Conservation (phyloP, 2,113 vertebrate genomes). For the Bettongia penicillata region DNA sequence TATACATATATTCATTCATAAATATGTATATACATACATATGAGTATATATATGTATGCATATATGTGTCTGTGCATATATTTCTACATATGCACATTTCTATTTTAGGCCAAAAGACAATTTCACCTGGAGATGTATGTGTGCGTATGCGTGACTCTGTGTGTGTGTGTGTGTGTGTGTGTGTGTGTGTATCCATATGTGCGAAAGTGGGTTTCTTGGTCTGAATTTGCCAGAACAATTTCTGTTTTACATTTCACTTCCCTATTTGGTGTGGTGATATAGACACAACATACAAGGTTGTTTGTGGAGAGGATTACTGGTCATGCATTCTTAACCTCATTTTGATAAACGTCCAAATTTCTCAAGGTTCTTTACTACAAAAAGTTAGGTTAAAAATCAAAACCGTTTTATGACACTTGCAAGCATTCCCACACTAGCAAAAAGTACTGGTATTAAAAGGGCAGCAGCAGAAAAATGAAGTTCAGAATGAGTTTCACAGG, state of each 20-base stretch:
- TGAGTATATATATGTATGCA: neutral
- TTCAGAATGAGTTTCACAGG: neutral
- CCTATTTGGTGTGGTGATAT: neutral
- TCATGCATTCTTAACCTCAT: neutral
- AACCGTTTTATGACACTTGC: neutral
- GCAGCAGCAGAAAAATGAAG: neutral
- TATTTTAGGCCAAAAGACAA: neutral
- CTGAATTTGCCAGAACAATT: neutral
- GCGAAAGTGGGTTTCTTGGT: neutral
- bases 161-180: too few species aligned
- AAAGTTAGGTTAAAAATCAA: neutral
- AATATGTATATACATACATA: neutral
- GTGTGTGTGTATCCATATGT: neutral
- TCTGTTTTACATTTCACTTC: neutral
- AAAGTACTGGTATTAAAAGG: neutral
- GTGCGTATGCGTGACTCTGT: too few species aligned
- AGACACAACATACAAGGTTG: neutral
- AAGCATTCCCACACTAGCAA: neutral
- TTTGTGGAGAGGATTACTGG: neutral
- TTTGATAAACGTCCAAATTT: neutral
- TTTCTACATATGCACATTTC: neutral
- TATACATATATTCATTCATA: neutral
- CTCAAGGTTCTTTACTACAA: neutral
- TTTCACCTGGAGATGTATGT: neutral
- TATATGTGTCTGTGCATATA: neutral